A percentile compares a stretch with the other conserved stretches of the same genome.
Conservation (phyloP, 2,797 vertebrate genomes). For the Melanotaenia boesemani region DNA sequence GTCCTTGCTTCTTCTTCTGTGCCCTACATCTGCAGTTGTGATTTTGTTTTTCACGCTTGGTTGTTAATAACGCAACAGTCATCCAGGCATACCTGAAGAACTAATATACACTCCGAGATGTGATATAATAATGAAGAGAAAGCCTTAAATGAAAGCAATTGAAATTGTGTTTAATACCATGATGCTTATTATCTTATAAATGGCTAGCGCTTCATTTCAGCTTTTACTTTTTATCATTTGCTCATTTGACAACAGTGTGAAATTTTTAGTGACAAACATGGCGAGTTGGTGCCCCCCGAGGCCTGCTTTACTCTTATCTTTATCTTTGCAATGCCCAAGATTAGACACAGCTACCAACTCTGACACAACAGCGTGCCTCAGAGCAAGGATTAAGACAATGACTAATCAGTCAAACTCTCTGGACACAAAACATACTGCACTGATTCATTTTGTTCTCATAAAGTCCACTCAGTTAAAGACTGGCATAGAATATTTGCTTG, state of each 20-base stretch:
- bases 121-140: conserved; percentile 8
- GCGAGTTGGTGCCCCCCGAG: conserved; percentile 40
- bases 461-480: conserved; percentile 54
- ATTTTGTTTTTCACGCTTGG: conserved; percentile 9
- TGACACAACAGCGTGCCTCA: conserved; percentile 44
- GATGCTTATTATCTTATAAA: conserved; percentile 30
- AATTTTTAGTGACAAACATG: conserved; percentile 66
- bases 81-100: conserved; percentile 8
- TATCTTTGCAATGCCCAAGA: conserved; percentile 66
- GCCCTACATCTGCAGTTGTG: neutral
- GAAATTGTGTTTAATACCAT: conserved; percentile 10
- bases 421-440: conserved; percentile 63
- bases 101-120: neutral
- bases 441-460: conserved; percentile 54
- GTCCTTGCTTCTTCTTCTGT: conserved; percentile 15
- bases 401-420: conserved; percentile 71
- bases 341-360: conserved; percentile 65
- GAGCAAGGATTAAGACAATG: conserved; percentile 72
- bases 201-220: conserved; percentile 21
- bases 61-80: conserved; percentile 11
- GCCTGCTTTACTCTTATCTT: conserved; percentile 68
- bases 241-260: conserved; percentile 55
- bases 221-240: conserved; percentile 24
- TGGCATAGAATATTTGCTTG: conserved; percentile 38
- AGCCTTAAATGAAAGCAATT: conserved; percentile 2